These are phyloP conservation scores for Threskiornis aethiopicus DNA, from an alignment of 2,797 vertebrate species.

Conservation along the genomic window DNA sequence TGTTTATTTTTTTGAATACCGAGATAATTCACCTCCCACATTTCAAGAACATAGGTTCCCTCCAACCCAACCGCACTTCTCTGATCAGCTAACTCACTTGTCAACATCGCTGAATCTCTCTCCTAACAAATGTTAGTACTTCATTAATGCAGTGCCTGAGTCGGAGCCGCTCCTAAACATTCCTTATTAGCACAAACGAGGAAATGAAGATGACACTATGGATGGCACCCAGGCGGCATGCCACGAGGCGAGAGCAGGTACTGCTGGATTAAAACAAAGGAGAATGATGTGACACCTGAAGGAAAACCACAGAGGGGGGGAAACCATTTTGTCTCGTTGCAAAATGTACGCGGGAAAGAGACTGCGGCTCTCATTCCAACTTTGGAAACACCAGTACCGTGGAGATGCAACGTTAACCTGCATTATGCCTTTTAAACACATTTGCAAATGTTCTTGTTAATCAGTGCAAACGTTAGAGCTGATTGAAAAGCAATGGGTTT, in stretches of 20 bases:
- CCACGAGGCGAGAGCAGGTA: not conserved
- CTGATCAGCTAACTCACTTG: slow-evolving; percentile 63
- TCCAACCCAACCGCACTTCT: slow-evolving; percentile 33
- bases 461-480: not conserved
- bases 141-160: slow-evolving; percentile 45
- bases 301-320: not conserved
- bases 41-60: slow-evolving; percentile 34
- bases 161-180: not conserved
- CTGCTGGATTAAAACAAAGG: not conserved
- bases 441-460: not conserved
- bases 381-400: not conserved
- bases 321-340: not conserved
- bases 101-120: slow-evolving; percentile 53
- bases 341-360: not conserved
- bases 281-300: not conserved
- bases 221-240: not conserved
- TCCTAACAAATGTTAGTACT: slow-evolving; percentile 14
- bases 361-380: not conserved
- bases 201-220: not conserved
- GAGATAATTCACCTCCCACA: slow-evolving; percentile 50
- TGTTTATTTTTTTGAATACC: slow-evolving; percentile 59
- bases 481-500: not conserved
- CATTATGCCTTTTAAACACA: not conserved
- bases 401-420: not conserved
- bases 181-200: slow-evolving; percentile 12